Evolutionary conservation across 2,797 vertebrate genomes (phyloP).

Genomic region (Acrocephalus scirpaceus): DNA sequence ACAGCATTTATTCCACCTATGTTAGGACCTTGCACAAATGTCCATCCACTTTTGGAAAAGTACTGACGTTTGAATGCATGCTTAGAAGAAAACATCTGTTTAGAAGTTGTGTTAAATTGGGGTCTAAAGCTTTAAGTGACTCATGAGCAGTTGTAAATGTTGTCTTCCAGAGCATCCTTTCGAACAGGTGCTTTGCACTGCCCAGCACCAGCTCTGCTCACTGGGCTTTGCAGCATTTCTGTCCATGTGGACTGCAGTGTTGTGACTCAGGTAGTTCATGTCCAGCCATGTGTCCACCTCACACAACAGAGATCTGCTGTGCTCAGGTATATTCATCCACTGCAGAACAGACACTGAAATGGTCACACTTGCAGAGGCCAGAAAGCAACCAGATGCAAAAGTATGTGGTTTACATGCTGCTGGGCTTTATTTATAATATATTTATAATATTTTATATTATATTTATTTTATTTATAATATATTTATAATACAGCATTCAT

Average conservation of each 20-base stretch:
- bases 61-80: neutral
- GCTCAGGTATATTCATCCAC: neutral
- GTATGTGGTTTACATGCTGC: neutral
- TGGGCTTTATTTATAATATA: neutral
- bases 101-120: neutral
- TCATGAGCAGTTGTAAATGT: neutral
- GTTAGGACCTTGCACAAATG: neutral
- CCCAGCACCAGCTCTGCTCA: neutral
- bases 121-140: neutral
- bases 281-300: neutral
- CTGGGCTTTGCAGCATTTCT: neutral
- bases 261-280: accelerated
- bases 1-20: neutral
- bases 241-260: neutral
- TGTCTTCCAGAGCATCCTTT: neutral
- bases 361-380: neutral
- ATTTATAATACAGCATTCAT: neutral
- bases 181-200: accelerated
- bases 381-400: neutral
- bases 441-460: too few species aligned
- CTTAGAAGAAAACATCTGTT: neutral
- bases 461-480: too few species aligned
- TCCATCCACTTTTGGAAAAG: neutral
- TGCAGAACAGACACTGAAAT: neutral
- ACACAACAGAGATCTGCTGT: neutral